Conservation (phyloP, 2,888 invertebrate genomes). For the Didymodactylos carnosus region DNA sequence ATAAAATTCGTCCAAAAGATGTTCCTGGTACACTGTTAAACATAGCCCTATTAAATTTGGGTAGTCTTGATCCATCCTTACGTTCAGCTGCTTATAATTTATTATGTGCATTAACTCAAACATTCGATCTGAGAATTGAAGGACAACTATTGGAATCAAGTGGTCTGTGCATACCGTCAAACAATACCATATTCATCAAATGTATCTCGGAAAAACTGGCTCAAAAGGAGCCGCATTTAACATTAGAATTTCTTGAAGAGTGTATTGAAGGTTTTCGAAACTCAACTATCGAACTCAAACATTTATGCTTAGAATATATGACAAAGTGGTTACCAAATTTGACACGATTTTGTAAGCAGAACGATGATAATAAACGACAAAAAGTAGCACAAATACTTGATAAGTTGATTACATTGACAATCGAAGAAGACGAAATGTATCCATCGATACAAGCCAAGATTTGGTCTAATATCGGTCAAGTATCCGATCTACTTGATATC, state of each 20-base stretch:
- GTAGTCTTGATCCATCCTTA: constrained; percentile 80
- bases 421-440: constrained; percentile 95
- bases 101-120: constrained; percentile 78
- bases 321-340: constrained; percentile 92
- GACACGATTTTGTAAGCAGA: constrained; percentile 76
- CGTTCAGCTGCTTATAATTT: constrained; percentile 89
- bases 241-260: constrained; percentile 83
- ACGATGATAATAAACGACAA: constrained; percentile 62
- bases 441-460: constrained; percentile 98
- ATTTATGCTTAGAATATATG: constrained; percentile 92
- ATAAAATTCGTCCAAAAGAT: constrained; percentile 89
- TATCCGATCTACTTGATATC: constrained; percentile 83
- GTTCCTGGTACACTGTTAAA: constrained; percentile 88
- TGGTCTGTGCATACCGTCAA: constrained; percentile 84
- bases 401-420: constrained; percentile 79
- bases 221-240: constrained; percentile 81
- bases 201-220: constrained; percentile 84
- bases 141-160: constrained; percentile 83
- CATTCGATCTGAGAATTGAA: constrained; percentile 89
- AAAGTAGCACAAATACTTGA: constrained; percentile 81
- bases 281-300: constrained; percentile 83
- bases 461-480: constrained; percentile 80
- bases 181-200: constrained; percentile 93
- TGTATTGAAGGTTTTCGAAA: constrained; percentile 84
- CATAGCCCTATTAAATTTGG: constrained; percentile 87